A percentile compares a stretch with the other conserved stretches of the same genome.
Conservation (phyloP, 2,113 vertebrate genomes). For the Dolichallabes microphthalmus region DNA sequence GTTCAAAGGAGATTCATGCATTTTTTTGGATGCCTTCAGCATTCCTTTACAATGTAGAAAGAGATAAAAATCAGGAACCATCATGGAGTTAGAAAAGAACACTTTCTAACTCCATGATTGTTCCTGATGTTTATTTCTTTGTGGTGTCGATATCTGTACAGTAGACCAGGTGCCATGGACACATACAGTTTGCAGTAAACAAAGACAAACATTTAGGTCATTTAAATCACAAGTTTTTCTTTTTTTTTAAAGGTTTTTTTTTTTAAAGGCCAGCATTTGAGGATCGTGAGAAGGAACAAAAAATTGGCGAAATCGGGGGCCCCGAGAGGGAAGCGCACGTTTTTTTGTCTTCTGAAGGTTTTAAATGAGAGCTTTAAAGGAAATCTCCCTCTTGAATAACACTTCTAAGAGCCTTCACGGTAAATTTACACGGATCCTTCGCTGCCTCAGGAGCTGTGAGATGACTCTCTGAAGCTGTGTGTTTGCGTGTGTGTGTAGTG, state of each 20-base stretch:
- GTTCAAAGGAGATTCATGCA: too few species aligned
- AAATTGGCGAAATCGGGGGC: neutral
- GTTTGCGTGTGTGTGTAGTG: constrained; percentile 62
- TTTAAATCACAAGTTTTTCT: neutral
- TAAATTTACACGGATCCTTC: constrained; percentile 77
- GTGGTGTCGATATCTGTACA: neutral
- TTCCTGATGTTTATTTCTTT: too few species aligned
- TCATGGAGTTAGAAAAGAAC: too few species aligned
- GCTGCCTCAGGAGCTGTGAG: constrained; percentile 92
- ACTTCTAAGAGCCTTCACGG: constrained; percentile 85
- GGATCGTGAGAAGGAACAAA: neutral
- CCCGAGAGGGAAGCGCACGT: constrained; percentile 43
- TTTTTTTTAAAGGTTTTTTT: neutral
- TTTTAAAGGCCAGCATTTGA: constrained; percentile 12
- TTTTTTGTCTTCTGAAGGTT: constrained; percentile 71
- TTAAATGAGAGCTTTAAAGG: constrained; percentile 76
- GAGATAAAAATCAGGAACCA: too few species aligned
- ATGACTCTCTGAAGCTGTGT: constrained; percentile 92
- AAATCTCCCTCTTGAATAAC: constrained; percentile 89
- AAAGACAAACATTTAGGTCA: neutral
- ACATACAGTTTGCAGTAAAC: neutral
- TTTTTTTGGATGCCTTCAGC: too few species aligned
- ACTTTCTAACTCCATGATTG: too few species aligned
- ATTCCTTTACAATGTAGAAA: too few species aligned
- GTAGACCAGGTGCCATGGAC: neutral